phyloP scores from a whole-genome alignment of 1,140 invertebrate species.

The Parasteatoda tepidariorum region DNA sequence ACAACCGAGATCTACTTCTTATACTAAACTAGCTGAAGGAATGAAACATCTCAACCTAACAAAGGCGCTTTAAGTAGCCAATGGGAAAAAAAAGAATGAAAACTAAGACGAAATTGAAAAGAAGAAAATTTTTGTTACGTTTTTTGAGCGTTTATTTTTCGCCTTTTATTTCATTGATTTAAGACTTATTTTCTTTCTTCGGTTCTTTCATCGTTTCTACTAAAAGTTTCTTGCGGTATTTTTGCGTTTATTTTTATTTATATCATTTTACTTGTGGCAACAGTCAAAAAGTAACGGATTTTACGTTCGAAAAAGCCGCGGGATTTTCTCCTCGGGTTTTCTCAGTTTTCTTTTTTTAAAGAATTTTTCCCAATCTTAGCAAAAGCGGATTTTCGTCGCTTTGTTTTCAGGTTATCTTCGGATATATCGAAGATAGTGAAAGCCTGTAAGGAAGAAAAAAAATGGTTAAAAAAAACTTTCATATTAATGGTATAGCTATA shows the following conservation, averaged over 20 bases:
- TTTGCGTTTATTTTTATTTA: constrained; percentile 25
- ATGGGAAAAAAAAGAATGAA: constrained; percentile 14
- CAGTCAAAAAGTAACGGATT: constrained; percentile 34
- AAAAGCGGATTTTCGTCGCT: too few species aligned
- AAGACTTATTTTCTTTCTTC: background rate
- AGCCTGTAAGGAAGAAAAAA: too few species aligned
- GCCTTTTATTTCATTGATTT: background rate
- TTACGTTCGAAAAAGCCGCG: constrained; percentile 22
- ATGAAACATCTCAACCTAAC: constrained; percentile 31
- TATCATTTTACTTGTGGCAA: constrained; percentile 32
- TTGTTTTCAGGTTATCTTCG: too few species aligned
- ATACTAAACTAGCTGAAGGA: background rate
- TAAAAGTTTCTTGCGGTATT: background rate
- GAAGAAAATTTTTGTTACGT: constrained; percentile 15
- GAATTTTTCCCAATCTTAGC: too few species aligned
- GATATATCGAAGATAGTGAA: too few species aligned
- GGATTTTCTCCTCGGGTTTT: constrained; percentile 33
- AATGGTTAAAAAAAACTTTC: too few species aligned
- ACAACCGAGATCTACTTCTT: background rate
- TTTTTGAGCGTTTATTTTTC: background rate
- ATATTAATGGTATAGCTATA: too few species aligned
- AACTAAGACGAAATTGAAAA: constrained; percentile 38
- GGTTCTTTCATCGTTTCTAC: constrained; percentile 13
- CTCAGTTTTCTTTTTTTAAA: too few species aligned
- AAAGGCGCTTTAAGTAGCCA: constrained; percentile 38